These are phyloP conservation scores for Chamaetylas fuelleborni DNA, from an alignment of 2,113 vertebrate species.

Conservation along the genomic window DNA sequence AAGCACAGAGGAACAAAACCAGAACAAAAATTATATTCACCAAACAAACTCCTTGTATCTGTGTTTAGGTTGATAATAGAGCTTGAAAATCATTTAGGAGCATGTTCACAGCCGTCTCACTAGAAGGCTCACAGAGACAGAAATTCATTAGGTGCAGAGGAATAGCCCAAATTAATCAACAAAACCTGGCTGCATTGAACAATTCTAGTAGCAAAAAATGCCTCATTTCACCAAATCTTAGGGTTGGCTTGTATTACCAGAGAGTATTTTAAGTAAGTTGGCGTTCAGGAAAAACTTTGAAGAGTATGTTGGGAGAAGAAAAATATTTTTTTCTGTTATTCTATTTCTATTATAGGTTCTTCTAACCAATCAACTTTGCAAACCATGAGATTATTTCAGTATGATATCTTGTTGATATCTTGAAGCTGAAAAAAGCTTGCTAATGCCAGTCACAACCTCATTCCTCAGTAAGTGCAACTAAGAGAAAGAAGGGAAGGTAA, in stretches of 20 bases:
- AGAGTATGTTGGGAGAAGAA: not conserved
- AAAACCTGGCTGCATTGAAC: not conserved
- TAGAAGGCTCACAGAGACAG: not conserved
- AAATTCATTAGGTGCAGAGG: not conserved
- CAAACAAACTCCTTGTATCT: not conserved
- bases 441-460: not conserved
- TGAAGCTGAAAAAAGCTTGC: not conserved
- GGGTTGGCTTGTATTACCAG: not conserved
- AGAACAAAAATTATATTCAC: not conserved
- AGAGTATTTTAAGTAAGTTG: not conserved
- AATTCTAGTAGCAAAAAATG: not conserved
- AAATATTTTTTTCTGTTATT: not conserved
- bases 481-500: not conserved
- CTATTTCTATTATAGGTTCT: not conserved
- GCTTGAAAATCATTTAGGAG: slow-evolving; percentile 13
- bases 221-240: not conserved
- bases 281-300: not conserved
- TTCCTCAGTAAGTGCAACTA: not conserved
- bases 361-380: not conserved
- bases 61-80: not conserved
- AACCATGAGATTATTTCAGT: not conserved
- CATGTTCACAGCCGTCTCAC: not conserved
- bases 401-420: not conserved
- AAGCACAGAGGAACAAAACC: not conserved
- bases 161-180: not conserved